A percentile compares a stretch with the other conserved stretches of the same genome.
These are phyloP conservation scores for Ametastegia equiseti DNA, from an alignment of 2,888 invertebrate genomes.

Conservation along the genomic window DNA sequence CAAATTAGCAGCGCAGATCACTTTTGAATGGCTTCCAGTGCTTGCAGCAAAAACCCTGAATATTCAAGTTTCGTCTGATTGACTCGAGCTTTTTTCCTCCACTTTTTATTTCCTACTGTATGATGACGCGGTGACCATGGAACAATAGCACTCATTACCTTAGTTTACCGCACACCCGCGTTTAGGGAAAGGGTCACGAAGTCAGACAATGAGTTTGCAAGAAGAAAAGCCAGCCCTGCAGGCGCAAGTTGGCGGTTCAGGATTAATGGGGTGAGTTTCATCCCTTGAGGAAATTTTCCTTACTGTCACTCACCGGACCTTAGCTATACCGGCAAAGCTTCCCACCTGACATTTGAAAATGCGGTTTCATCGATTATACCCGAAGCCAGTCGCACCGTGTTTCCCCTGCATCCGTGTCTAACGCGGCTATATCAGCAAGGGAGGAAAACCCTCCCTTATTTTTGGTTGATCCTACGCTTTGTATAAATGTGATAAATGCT, in stretches of 20 bases:
- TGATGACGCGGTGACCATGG: not conserved
- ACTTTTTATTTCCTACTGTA: not conserved
- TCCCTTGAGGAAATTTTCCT: not conserved
- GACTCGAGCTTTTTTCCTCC: not conserved
- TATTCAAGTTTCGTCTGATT: not conserved
- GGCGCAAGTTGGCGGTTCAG: not conserved
- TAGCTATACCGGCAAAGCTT: too few species aligned
- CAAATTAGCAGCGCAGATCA: not conserved
- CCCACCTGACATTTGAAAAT: not conserved
- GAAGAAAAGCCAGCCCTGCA: not conserved
- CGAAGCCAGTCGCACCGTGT: too few species aligned
- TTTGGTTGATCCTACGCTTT: not conserved
- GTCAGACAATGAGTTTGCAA: slow-evolving; percentile 19
- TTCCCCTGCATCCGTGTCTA: too few species aligned
- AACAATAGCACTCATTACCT: slow-evolving; percentile 7
- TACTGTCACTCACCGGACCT: not conserved
- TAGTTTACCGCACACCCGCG: not conserved
- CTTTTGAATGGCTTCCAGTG: not conserved
- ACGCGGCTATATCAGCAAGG: too few species aligned
- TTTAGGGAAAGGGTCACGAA: slow-evolving; percentile 1
- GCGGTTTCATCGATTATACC: not conserved
- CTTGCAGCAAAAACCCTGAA: not conserved
- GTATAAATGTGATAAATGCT: not conserved
- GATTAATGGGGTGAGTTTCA: slow-evolving; percentile 8
- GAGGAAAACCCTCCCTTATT: too few species aligned